Base-by-base conservation (phyloP, 2,888 invertebrate species). In the Aspidiotus rigidus region DNA sequence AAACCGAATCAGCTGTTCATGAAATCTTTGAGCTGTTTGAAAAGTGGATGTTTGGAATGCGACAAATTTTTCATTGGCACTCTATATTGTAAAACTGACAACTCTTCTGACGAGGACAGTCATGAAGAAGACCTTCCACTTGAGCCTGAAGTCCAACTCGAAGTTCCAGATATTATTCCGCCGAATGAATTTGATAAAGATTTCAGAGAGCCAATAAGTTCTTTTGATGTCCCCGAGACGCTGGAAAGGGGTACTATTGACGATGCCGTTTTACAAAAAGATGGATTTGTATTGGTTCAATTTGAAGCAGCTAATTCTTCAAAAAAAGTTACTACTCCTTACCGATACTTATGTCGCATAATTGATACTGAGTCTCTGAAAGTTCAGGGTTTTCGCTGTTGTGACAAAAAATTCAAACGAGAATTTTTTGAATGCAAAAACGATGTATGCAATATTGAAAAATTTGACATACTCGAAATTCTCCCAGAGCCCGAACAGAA, bases 41-140 rank as follows among this genome's bases (percentile, higher is more conserved):
- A 44, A 44, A 44, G 49, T 44, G 49, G 49, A 44, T 44, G 49
- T 44, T 44, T 44, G 49, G 49, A 44, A 44, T 44, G 49, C 49
- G 49, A 44, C 49, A 44, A 44, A 44, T 44, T 44, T 44, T 44
- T 44, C 49, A 44, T 44, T 44, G 49, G 49, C 11, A 44, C 11
- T 44, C 49, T 44, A 44, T 11, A 44, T 44, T 44, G 49, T 44
- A 44, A 44, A 44, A 44, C 8, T 44, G 49, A 44, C 49, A 10
- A 44, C 11, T 44, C 49, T 44, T 44, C 49, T 44, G 11, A 44
- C 49, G 49, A 44, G 49, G 49, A 44, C 49, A 44, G 49, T 44
- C 8, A 8, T 44, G 49, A 44, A 44, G 49, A 44, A 44, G 49
- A 44, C 49, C 49, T 44, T 44, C n/a, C n/a, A n/a, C n/a, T n/a